A percentile compares a stretch with the other conserved stretches of the same genome.
Conservation (phyloP, 2,113 vertebrate genomes). For the Plectropomus leopardus region DNA sequence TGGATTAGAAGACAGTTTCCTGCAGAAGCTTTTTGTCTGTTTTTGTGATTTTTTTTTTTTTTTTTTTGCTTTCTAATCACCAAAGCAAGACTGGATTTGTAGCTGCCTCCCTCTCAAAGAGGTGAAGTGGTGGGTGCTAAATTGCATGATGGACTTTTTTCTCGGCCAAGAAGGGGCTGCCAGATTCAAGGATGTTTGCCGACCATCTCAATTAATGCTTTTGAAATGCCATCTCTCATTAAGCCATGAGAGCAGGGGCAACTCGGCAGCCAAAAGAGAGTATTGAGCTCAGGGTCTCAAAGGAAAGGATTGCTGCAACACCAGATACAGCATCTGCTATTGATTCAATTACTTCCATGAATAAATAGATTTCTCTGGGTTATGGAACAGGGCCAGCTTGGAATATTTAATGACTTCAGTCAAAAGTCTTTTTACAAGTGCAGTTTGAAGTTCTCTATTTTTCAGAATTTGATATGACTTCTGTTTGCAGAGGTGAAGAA, state of each 20-base stretch:
- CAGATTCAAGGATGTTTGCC: slow-evolving; percentile 63
- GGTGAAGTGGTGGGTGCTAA: slow-evolving; percentile 39
- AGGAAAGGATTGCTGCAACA: slow-evolving; percentile 52
- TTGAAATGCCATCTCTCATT: slow-evolving; percentile 80
- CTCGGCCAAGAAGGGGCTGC: slow-evolving; percentile 55
- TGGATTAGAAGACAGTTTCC: neutral
- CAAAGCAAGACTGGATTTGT: slow-evolving; percentile 50
- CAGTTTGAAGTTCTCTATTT: slow-evolving; percentile 13
- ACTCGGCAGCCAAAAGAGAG: slow-evolving; percentile 52
- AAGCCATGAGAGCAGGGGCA: slow-evolving; percentile 61
- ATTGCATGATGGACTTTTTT: slow-evolving; percentile 59
- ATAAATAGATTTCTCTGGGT: slow-evolving; percentile 52
- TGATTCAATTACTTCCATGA: slow-evolving; percentile 65
- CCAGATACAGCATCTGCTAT: slow-evolving; percentile 61
- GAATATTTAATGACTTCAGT: slow-evolving; percentile 15
- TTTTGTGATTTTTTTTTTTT: slow-evolving; percentile 13
- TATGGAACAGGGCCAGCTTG: slow-evolving; percentile 16
- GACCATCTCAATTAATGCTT: slow-evolving; percentile 79
- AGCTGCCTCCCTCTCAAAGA: slow-evolving; percentile 50
- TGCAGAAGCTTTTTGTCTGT: neutral
- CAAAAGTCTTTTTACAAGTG: slow-evolving; percentile 10
- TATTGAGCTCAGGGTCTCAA: slow-evolving; percentile 60
- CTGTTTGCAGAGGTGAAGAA: slow-evolving; percentile 9
- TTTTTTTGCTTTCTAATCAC: slow-evolving; percentile 37
- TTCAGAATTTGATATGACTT: slow-evolving; percentile 3